Evolutionary conservation across 1,140 invertebrate genomes (phyloP), one percentile per base, ranked within the genome.

Genomic region (Trypoxylus dichotomus): DNA sequence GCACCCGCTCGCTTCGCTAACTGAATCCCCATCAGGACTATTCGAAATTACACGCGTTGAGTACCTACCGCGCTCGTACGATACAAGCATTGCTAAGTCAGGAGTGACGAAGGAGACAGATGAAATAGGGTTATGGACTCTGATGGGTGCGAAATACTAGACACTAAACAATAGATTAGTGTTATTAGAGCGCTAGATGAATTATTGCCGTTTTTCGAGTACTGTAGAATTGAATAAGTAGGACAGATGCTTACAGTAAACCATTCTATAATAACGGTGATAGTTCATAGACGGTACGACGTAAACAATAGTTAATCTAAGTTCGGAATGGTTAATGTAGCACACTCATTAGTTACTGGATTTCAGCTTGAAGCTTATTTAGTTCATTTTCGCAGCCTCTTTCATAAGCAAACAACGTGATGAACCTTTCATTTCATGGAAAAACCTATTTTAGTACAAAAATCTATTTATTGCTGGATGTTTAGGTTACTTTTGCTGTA

Each of bases 1-100:
- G 68, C 76, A 77, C 74, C 47, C 74, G 74, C 74, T 75, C 21
- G 60, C 60, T 63, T 24, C n/a, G 60, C 60, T 24, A 63, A 63
- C 60, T 27, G 21, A 63, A 63, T 63, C 19, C 72, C 29, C 72
- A 74, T 19, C 29, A 27, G 19, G 7, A 43, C 41, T 74, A 43
- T 41, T 21, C 8, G 41, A 74, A 74, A 74, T 41, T 41, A 43
- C 32, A 43, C 41, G 72, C 41, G 72, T 74, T 41, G 72, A 15
- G 41, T 74, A 74, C 21, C 7, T 41, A 21, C 15, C 21, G 27
- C 15, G 32, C 10, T 37, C 32, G 29, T 37, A 74, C 41, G 21
- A 21, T 71, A 27, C 63, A 1, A 25, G 24, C 24, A 71, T 13
- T 3, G 72, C 21, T 24, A 41, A n/a, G 21, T n/a, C 19, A 8